Percentiles rank a stretch among this genome's conserved stretches.
Conservation (phyloP, 2,888 invertebrate genomes). For the Drosophila rubida region DNA sequence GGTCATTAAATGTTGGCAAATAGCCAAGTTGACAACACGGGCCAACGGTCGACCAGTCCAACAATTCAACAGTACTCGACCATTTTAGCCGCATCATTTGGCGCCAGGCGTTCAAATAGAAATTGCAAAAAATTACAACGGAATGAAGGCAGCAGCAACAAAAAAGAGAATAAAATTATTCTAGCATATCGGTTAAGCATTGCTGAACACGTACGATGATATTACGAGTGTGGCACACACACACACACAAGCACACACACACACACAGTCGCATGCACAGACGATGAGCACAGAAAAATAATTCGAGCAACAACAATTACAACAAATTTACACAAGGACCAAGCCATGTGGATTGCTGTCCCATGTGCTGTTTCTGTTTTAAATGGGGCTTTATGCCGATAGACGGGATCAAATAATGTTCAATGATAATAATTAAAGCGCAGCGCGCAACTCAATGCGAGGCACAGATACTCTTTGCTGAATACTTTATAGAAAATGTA, state of each 20-base stretch:
- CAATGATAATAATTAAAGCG: conserved; percentile 43
- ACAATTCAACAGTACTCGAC: conserved; percentile 27
- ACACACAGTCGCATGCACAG: too few relatives aligned
- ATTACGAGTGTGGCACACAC: conserved; percentile 31
- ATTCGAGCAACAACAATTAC: conserved; percentile 7
- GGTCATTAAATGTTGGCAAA: conserved; percentile 57
- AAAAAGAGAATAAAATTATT: conserved; percentile 45
- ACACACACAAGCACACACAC: conserved; percentile 14
- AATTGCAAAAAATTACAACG: conserved; percentile 32
- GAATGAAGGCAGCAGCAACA: background rate
- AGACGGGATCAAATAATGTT: conserved; percentile 15
- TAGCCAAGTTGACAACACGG: conserved; percentile 36
- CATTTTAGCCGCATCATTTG: conserved; percentile 59
- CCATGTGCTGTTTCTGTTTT: conserved; percentile 52
- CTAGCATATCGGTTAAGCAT: conserved; percentile 57
- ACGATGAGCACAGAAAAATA: conserved; percentile 9
- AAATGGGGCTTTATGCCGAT: conserved; percentile 32
- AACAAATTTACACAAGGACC: conserved; percentile 36
- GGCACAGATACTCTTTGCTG: conserved; percentile 1
- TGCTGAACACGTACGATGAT: conserved; percentile 51
- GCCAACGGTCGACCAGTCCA: background rate
- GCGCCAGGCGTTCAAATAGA: conserved; percentile 38
- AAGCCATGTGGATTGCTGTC: conserved; percentile 22
- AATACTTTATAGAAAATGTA: too few relatives aligned
- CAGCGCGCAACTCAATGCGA: background rate